Percentiles rank a stretch among this genome's conserved stretches.
These are phyloP conservation scores for Nezara viridula DNA, from an alignment of 2,888 invertebrate genomes.

Conservation along the genomic window DNA sequence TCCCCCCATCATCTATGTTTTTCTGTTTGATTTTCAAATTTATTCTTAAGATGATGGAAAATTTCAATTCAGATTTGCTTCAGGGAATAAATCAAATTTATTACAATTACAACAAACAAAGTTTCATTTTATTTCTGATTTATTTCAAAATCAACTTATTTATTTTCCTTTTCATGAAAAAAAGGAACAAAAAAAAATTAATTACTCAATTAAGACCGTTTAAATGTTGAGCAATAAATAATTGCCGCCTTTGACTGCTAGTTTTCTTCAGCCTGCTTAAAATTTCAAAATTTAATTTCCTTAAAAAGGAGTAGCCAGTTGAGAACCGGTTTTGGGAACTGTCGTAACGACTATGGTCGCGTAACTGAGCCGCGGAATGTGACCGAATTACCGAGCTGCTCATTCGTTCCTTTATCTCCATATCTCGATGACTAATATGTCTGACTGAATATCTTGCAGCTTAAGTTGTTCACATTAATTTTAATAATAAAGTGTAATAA, in stretches of 20 bases:
- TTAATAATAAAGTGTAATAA: background rate
- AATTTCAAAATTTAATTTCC: constrained; percentile 19
- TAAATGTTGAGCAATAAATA: background rate
- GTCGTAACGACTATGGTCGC: background rate
- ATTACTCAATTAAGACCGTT: constrained; percentile 10
- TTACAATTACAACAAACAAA: too few species aligned
- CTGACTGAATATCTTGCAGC: background rate
- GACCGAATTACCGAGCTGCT: background rate
- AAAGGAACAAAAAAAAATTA: too few species aligned
- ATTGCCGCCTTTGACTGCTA: background rate
- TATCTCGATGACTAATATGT: background rate
- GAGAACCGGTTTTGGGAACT: background rate
- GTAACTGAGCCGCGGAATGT: background rate
- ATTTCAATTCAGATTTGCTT: too few species aligned
- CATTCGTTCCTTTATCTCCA: background rate
- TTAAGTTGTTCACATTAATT: background rate
- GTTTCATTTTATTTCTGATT: background rate
- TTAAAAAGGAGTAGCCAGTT: background rate
- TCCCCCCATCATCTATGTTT: too few species aligned
- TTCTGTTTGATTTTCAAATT: too few species aligned
- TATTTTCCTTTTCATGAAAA: background rate
- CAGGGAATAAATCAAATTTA: too few species aligned
- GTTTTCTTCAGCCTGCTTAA: background rate
- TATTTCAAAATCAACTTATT: background rate
- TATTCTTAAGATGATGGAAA: too few species aligned